Percentiles rank a stretch among this genome's conserved stretches.
Evolutionary conservation across 2,888 invertebrate genomes (phyloP).

Genomic region (Papilio protenor): DNA sequence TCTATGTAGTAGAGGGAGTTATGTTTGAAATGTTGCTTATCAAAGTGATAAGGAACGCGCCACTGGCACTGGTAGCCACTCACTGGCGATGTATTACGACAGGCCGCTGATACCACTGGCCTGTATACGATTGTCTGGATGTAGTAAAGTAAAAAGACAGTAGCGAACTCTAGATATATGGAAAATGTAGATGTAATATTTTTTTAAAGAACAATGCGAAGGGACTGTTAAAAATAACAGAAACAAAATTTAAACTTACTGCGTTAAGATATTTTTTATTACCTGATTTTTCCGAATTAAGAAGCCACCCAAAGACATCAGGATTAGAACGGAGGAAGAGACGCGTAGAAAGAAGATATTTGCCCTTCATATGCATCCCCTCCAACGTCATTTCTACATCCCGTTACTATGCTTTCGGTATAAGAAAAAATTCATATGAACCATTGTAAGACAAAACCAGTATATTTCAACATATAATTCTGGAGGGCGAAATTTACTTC

Average conservation of each 20-base stretch:
- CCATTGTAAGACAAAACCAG: neutral
- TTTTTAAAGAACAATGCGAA: neutral
- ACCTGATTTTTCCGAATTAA: no score
- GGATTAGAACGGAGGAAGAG: no score
- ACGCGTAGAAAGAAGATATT: no score
- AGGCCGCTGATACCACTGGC: slow-evolving; percentile 49
- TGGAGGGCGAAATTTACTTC: neutral
- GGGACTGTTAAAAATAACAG: neutral
- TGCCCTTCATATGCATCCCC: no score
- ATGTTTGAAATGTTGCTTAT: slow-evolving; percentile 7
- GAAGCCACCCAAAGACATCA: no score
- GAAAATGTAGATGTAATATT: neutral
- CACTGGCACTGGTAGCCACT: slow-evolving; percentile 10
- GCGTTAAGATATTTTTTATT: neutral
- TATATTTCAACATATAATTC: neutral
- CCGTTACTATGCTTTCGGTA: no score
- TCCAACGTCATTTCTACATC: no score
- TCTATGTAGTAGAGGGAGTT: neutral
- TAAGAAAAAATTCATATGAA: no score
- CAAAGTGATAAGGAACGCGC: slow-evolving; percentile 41
- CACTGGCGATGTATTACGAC: slow-evolving; percentile 49
- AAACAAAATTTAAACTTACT: neutral
- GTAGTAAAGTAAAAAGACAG: slow-evolving; percentile 15
- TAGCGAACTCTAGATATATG: slow-evolving; percentile 2
- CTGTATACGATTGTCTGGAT: slow-evolving; percentile 29